Evolutionary conservation across 2,113 vertebrate genomes (phyloP), one percentile per base, ranked within the genome.

Genomic region (Alethe castanea): DNA sequence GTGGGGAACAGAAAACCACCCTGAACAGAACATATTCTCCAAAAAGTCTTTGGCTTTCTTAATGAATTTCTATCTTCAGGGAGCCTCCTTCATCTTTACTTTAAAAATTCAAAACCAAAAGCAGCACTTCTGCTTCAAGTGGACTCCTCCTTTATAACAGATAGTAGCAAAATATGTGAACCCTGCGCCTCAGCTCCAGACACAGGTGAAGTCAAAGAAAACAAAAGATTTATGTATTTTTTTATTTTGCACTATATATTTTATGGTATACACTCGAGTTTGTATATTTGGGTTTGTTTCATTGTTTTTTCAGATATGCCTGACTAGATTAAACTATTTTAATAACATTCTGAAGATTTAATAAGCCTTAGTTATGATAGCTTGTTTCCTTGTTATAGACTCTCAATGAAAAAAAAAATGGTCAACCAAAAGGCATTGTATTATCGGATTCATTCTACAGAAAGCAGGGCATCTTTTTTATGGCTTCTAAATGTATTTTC

Each of bases 1-100:
- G 82, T 31, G 26, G 14, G 28, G 50, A 83, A 93, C 59, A 81
- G 77, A 95, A 91, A 94, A 26, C 5, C 78, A 87, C 66, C 53
- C 78, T 57, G 56, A 92, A 92, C 11, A 94, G 79, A 96, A 91
- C 3, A 4, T 38, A 65, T 14, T 82, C 77, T 93, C 71, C 59
- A 92, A 90, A 95, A 96, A 91, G 62, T 61, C 54, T 65, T 76
- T 60, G 47, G 66, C 77, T 92, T 96, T 74, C 53, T 78, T 96
- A 97, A 96, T 76, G 80, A 97, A 54, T 35, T 69, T 85, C 44
- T 85, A 50, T 94, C 88, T 95, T 95, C 57, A 82, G 40, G 80
- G 65, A 95, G 13, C 19, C 65, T 54, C 66, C 65, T 90, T 90
- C 64, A 67, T 73, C 65, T 94, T 92, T 44, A 79, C n/a, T 94